Percentiles rank a stretch among this genome's conserved stretches.
These are phyloP conservation scores for Ernsta delagoae DNA, from an alignment of 2,888 invertebrate genomes.

Conservation along the genomic window DNA sequence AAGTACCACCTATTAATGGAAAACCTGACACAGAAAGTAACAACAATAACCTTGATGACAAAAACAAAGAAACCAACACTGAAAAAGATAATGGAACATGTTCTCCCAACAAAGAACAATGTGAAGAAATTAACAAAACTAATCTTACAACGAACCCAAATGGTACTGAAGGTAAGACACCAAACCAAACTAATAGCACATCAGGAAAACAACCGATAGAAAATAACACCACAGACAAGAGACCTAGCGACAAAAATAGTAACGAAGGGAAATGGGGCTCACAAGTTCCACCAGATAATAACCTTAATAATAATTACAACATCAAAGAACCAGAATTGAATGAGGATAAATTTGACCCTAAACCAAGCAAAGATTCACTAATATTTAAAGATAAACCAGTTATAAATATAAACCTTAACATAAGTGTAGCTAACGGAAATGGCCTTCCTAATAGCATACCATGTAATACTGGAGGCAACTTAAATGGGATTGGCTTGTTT, in stretches of 20 bases:
- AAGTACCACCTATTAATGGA: background rate
- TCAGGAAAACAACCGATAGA: too few relatives aligned
- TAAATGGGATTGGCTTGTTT: background rate
- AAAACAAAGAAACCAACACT: background rate
- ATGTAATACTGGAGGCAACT: background rate
- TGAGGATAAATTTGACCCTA: background rate
- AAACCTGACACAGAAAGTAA: background rate
- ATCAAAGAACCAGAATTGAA: background rate
- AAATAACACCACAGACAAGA: background rate
- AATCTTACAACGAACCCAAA: background rate
- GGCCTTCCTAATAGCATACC: background rate
- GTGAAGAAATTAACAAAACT: background rate
- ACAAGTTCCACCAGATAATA: background rate
- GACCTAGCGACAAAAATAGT: background rate
- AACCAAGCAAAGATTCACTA: background rate
- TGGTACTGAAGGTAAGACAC: background rate
- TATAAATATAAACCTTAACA: background rate
- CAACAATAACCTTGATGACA: too few relatives aligned
- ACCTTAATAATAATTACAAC: background rate
- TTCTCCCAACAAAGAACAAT: background rate
- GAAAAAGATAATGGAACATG: background rate
- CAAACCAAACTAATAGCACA: background rate
- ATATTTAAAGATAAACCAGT: background rate
- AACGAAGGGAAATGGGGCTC: background rate
- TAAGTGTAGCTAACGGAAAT: constrained; percentile 1